These are phyloP conservation scores for Vombatus ursinus DNA, from an alignment of 2,113 vertebrate species.

Conservation along the genomic window DNA sequence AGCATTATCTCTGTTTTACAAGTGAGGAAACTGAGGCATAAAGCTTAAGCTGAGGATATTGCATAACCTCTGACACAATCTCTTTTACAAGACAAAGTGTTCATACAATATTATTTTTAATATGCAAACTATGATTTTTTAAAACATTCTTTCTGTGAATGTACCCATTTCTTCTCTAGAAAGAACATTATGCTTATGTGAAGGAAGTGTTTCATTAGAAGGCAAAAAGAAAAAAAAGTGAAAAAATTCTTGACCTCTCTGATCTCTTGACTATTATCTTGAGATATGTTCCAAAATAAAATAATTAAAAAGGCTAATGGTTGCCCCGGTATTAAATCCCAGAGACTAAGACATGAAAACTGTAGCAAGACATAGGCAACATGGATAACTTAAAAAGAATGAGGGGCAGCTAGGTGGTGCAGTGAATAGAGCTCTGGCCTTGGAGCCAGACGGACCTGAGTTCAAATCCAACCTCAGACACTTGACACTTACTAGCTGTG, in stretches of 20 bases:
- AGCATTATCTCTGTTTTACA: not conserved
- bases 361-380: not conserved
- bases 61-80: not conserved
- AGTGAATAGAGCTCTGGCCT: too few relatives aligned
- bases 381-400: not conserved
- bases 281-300: not conserved
- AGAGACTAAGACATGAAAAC: not conserved
- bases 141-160: not conserved
- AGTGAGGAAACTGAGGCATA: not conserved
- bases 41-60: not conserved
- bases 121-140: not conserved
- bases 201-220: not conserved
- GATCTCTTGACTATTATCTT: not conserved
- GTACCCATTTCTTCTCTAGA: not conserved
- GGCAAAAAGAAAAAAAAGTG: not conserved
- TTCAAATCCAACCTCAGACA: too few relatives aligned
- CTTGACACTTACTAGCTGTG: too few relatives aligned
- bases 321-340: not conserved
- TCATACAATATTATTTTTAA: not conserved
- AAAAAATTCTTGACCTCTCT: not conserved
- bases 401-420: too few relatives aligned
- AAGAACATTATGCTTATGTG: not conserved
- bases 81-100: slow-evolving; percentile 18
- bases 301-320: not conserved
- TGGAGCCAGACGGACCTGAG: too few relatives aligned